Conservation (phyloP, 2,888 invertebrate species). For the Drosophila multiciliata region DNA sequence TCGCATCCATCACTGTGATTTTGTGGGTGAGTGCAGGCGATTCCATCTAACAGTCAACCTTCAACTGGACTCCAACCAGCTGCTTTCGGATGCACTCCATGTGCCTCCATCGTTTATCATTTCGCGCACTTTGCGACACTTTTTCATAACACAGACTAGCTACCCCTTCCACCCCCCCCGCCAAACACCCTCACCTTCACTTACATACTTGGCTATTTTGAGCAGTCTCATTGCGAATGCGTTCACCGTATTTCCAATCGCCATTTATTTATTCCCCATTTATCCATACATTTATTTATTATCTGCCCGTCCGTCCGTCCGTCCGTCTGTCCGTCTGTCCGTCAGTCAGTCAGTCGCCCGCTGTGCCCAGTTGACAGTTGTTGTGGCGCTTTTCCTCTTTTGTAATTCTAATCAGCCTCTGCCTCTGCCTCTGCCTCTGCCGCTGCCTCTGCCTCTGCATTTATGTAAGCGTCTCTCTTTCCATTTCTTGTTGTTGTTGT, state of each 20-base stretch:
- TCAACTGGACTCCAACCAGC: slow-evolving; percentile 7
- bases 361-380: slow-evolving; percentile 57
- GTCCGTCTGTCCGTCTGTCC: slow-evolving; percentile 4
- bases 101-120: slow-evolving; percentile 69
- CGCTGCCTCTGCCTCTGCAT: slow-evolving; percentile 23
- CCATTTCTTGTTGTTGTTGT: neutral
- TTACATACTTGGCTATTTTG: slow-evolving; percentile 7
- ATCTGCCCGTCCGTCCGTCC: slow-evolving; percentile 54
- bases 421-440: slow-evolving; percentile 13
- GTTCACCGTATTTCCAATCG: slow-evolving; percentile 70
- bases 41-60: neutral
- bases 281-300: slow-evolving; percentile 79
- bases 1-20: slow-evolving; percentile 98
- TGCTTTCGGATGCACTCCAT: slow-evolving; percentile 60
- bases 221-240: slow-evolving; percentile 63
- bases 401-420: slow-evolving; percentile 75
- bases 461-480: slow-evolving; percentile 58
- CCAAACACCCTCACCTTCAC: neutral
- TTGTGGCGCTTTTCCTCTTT: slow-evolving; percentile 73
- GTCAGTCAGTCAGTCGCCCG: slow-evolving; percentile 14
- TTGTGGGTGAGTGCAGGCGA: slow-evolving; percentile 89
- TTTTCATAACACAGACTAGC: slow-evolving; percentile 60
- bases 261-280: slow-evolving; percentile 78
- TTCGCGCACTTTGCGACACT: slow-evolving; percentile 76
- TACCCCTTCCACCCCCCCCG: neutral